These are phyloP conservation scores for Anthoscopus minutus DNA, from an alignment of 2,113 vertebrate genomes.

Conservation along the genomic window DNA sequence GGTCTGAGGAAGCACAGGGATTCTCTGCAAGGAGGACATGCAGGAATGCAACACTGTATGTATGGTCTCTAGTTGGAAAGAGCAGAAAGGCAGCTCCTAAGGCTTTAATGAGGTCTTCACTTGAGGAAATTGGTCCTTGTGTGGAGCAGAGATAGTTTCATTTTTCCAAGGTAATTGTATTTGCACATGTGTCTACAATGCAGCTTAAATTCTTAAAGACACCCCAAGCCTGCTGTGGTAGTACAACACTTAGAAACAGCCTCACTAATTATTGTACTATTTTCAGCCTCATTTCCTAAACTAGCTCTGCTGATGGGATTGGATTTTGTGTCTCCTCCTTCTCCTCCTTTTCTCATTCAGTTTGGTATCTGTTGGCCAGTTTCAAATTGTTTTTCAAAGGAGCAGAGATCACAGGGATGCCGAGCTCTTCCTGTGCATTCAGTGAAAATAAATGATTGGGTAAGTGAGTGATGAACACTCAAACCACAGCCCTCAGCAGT, in stretches of 20 bases:
- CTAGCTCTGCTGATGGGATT: neutral
- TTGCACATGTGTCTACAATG: neutral
- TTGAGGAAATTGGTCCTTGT: neutral
- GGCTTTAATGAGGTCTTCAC: neutral
- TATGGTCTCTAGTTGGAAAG: neutral
- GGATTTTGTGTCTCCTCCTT: neutral
- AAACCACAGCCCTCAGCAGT: neutral
- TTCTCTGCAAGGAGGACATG: neutral
- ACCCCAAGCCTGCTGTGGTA: neutral
- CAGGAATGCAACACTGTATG: fast-evolving
- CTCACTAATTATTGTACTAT: neutral
- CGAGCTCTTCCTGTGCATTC: neutral
- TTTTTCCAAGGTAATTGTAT: neutral
- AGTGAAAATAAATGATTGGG: neutral
- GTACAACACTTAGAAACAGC: neutral
- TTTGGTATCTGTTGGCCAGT: neutral
- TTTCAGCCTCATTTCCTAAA: conserved; percentile 1
- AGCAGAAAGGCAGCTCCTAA: neutral
- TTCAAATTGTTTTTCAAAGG: neutral
- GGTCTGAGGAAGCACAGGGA: neutral
- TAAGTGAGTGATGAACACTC: neutral
- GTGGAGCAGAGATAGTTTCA: neutral
- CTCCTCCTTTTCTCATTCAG: neutral
- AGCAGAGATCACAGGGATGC: fast-evolving
- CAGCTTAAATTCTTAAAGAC: neutral